These are phyloP conservation scores for Phocides pigmalion DNA, from an alignment of 1,140 invertebrate species.

Conservation along the genomic window DNA sequence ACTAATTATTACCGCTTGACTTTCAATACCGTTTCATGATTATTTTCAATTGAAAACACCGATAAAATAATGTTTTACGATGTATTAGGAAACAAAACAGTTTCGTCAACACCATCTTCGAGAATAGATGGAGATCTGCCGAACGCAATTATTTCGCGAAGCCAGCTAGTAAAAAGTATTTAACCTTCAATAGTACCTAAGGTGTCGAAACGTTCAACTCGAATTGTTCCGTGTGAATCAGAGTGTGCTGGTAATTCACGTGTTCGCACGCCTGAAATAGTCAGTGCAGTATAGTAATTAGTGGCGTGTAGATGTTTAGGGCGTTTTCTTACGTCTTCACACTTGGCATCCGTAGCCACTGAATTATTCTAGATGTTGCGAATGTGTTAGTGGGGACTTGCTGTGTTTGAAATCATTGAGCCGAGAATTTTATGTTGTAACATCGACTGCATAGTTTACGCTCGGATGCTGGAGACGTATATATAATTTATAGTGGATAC, in stretches of 20 bases:
- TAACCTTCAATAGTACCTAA: conserved; percentile 65
- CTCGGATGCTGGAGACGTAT: neutral
- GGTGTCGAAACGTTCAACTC: conserved; percentile 65
- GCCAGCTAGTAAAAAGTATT: conserved; percentile 33
- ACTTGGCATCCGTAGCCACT: conserved; percentile 51
- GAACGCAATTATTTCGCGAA: neutral
- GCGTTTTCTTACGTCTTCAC: conserved; percentile 37
- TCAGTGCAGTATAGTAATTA: conserved; percentile 71
- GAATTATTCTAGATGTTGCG: conserved; percentile 15
- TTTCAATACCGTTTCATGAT: conserved; percentile 3
- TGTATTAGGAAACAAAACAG: neutral
- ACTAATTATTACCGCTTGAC: conserved; percentile 11
- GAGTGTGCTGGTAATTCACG: conserved; percentile 62
- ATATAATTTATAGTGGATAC: neutral
- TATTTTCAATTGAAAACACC: conserved; percentile 5
- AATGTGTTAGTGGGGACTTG: conserved; percentile 12
- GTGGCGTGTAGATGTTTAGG: conserved; percentile 45
- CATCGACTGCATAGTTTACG: neutral
- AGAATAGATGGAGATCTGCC: conserved; percentile 1
- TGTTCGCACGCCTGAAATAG: conserved; percentile 71
- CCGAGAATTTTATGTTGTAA: neutral
- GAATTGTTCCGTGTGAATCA: conserved; percentile 67
- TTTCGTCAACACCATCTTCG: neutral
- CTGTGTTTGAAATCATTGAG: neutral
- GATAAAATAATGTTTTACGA: conserved; percentile 7